Evolutionary conservation across 1,140 invertebrate genomes (phyloP).

Genomic region (Ips nitidus): DNA sequence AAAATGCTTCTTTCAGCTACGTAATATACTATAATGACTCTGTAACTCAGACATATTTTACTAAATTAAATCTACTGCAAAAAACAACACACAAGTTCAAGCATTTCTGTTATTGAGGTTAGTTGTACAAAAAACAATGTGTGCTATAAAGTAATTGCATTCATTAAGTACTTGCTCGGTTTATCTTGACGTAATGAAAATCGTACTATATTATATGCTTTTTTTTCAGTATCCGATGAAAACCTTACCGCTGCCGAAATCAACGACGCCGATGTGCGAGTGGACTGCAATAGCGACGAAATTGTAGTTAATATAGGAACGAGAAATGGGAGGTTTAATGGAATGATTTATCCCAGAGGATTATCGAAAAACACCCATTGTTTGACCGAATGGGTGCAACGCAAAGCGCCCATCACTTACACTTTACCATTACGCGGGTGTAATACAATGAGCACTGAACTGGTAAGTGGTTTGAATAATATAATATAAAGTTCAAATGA

Average conservation of each 20-base stretch:
- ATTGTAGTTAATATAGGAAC: slow-evolving; percentile 68
- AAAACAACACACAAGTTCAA: too few relatives aligned
- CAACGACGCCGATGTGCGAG: slow-evolving; percentile 60
- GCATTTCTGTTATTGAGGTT: too few relatives aligned
- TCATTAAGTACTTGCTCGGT: too few relatives aligned
- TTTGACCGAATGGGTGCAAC: slow-evolving; percentile 73
- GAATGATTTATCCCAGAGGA: slow-evolving; percentile 88
- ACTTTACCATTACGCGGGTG: slow-evolving; percentile 83
- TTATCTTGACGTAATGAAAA: neutral
- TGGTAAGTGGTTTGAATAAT: slow-evolving; percentile 63
- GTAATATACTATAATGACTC: too few relatives aligned
- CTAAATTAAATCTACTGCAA: too few relatives aligned
- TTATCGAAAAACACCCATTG: slow-evolving; percentile 89
- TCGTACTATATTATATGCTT: neutral
- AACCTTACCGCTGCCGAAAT: slow-evolving; percentile 52
- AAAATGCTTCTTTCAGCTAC: too few relatives aligned
- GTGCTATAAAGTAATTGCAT: neutral
- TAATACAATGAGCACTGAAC: slow-evolving; percentile 90
- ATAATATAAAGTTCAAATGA: neutral
- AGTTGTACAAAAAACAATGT: neutral
- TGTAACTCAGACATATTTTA: too few relatives aligned
- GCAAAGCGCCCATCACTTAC: slow-evolving; percentile 75
- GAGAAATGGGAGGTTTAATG: slow-evolving; percentile 73
- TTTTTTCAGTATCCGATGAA: slow-evolving; percentile 23
- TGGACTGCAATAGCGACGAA: slow-evolving; percentile 71